Percentiles rank a stretch among this genome's conserved stretches.
Evolutionary conservation across 2,797 vertebrate genomes (phyloP).

Genomic region (Streptopelia turtur): DNA sequence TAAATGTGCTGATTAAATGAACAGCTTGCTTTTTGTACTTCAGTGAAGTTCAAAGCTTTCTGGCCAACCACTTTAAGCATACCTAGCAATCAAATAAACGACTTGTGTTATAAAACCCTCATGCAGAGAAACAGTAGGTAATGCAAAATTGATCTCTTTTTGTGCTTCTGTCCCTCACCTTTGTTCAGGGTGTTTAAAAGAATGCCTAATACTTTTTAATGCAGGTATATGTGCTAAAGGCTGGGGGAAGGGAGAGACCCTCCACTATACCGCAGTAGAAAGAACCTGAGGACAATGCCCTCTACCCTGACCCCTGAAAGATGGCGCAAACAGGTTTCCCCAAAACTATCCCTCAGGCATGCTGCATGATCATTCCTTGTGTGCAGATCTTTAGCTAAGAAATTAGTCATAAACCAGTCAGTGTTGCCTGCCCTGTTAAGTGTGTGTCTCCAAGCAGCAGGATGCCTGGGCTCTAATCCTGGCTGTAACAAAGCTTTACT

Average conservation of each 20-base stretch:
- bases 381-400: not conserved
- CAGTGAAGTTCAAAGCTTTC: slow-evolving; percentile 72
- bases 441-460: not conserved
- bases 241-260: not conserved
- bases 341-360: not conserved
- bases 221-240: not conserved
- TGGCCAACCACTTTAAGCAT: slow-evolving; percentile 37
- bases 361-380: not conserved
- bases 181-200: not conserved
- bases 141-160: not conserved
- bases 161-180: not conserved
- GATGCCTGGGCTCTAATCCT: not conserved
- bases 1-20: slow-evolving; percentile 77
- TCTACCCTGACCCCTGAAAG: not conserved
- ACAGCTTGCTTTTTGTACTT: slow-evolving; percentile 76
- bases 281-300: not conserved
- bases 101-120: not conserved
- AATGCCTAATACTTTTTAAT: not conserved
- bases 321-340: not conserved
- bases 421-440: not conserved
- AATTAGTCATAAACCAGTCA: not conserved
- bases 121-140: slow-evolving; percentile 4
- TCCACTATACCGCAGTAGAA: fast-evolving
- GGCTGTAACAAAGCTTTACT: not conserved
- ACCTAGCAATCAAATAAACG: slow-evolving; percentile 50